Conservation (phyloP, 2,888 invertebrate species). For the Pharmacophagus antenor region DNA sequence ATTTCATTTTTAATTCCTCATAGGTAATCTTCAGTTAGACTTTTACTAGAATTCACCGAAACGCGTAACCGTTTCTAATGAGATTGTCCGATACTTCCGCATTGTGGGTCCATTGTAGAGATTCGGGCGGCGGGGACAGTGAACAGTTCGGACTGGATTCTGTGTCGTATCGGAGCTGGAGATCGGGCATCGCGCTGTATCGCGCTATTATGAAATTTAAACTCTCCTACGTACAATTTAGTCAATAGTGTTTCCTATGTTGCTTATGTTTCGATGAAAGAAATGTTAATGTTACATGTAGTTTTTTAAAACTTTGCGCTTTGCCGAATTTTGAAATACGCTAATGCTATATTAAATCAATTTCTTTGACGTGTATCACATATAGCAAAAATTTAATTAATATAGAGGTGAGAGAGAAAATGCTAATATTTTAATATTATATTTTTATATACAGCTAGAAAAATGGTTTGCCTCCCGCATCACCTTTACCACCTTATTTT, state of each 20-base stretch:
- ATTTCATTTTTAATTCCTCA: background rate
- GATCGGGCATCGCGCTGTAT: slow-evolving; percentile 9
- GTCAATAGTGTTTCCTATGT: background rate
- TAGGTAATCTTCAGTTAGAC: slow-evolving; percentile 3
- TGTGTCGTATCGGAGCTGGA: slow-evolving; percentile 23
- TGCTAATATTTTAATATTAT: too few species aligned
- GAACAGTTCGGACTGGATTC: slow-evolving; percentile 33
- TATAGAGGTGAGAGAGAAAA: too few species aligned
- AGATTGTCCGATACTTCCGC: slow-evolving; percentile 43
- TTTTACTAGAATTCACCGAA: slow-evolving; percentile 14
- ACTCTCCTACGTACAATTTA: slow-evolving; percentile 2
- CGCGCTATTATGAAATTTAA: slow-evolving; percentile 24
- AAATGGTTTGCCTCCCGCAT: too few species aligned
- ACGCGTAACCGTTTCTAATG: slow-evolving; percentile 28
- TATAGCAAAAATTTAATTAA: too few species aligned
- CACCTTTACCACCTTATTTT: too few species aligned
- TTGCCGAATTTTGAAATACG: too few species aligned
- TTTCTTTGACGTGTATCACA: too few species aligned
- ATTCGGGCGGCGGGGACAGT: slow-evolving; percentile 31
- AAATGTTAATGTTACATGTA: too few species aligned
- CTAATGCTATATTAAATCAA: too few species aligned
- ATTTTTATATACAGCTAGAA: too few species aligned
- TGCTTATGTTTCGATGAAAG: too few species aligned
- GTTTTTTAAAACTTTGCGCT: too few species aligned
- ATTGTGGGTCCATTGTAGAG: slow-evolving; percentile 39